Conservation (phyloP, 2,113 vertebrate species). For the Scytalopus superciliaris region DNA sequence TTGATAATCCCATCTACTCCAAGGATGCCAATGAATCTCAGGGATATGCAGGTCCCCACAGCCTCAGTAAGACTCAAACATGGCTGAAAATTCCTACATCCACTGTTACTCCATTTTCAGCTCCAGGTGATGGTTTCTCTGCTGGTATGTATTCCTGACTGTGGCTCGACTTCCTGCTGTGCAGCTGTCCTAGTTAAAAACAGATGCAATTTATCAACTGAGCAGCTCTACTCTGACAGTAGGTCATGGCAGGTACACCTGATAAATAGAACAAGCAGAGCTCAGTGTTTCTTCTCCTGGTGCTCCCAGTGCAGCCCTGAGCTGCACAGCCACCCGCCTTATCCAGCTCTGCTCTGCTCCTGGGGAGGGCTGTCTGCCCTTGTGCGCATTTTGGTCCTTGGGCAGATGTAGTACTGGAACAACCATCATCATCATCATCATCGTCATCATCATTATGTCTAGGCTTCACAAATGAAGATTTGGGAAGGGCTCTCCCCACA, state of each 20-base stretch:
- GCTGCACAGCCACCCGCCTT: neutral
- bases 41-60: neutral
- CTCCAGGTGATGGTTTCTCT: neutral
- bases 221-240: neutral
- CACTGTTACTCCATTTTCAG: neutral
- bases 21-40: neutral
- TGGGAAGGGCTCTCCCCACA: no score
- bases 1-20: accelerated
- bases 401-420: no score
- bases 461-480: no score
- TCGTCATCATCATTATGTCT: no score
- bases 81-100: neutral
- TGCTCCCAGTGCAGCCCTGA: neutral
- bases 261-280: neutral
- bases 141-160: neutral
- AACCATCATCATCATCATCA: no score
- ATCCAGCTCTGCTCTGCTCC: neutral
- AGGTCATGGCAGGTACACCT: neutral
- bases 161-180: neutral
- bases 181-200: neutral
- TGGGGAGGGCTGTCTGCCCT: neutral
- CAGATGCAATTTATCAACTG: neutral
- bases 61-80: neutral
- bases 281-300: neutral
- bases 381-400: accelerated